phyloP scores from a whole-genome alignment of 1,140 invertebrate species.

The Meloidogyne floridensis region DNA sequence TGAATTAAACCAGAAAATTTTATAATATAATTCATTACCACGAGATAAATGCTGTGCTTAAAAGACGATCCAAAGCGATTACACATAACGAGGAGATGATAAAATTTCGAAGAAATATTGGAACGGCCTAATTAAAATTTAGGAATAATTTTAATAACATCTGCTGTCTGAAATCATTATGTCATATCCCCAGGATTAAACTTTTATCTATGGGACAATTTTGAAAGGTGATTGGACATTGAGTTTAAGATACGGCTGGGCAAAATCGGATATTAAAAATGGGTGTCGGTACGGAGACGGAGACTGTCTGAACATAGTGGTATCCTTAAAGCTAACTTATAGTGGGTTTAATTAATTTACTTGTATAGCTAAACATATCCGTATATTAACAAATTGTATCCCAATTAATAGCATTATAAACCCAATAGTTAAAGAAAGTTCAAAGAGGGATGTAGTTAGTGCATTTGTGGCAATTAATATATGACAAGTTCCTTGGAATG shows the following conservation, averaged over 20 bases:
- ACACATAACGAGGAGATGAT: neutral
- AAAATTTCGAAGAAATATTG: neutral
- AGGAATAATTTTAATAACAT: too few species aligned
- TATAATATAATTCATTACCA: too few species aligned
- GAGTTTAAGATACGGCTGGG: too few species aligned
- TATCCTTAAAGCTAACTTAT: too few species aligned
- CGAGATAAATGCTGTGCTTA: neutral
- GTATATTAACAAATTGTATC: conserved; percentile 4
- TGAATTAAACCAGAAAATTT: too few species aligned
- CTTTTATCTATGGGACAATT: too few species aligned
- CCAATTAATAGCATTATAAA: conserved; percentile 9
- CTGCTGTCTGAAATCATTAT: too few species aligned
- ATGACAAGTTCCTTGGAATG: neutral
- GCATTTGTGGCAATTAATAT: neutral
- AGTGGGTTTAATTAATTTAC: neutral
- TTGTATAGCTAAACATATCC: neutral
- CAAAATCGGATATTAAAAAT: too few species aligned
- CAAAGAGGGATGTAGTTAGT: neutral
- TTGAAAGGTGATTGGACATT: too few species aligned
- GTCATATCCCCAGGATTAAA: too few species aligned
- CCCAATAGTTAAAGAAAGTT: neutral
- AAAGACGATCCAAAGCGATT: neutral
- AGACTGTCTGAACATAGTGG: too few species aligned
- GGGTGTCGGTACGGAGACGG: too few species aligned
- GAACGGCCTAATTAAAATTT: neutral